Conservation (phyloP, 2,888 invertebrate species). For the Rhaphigaster nebulosa region DNA sequence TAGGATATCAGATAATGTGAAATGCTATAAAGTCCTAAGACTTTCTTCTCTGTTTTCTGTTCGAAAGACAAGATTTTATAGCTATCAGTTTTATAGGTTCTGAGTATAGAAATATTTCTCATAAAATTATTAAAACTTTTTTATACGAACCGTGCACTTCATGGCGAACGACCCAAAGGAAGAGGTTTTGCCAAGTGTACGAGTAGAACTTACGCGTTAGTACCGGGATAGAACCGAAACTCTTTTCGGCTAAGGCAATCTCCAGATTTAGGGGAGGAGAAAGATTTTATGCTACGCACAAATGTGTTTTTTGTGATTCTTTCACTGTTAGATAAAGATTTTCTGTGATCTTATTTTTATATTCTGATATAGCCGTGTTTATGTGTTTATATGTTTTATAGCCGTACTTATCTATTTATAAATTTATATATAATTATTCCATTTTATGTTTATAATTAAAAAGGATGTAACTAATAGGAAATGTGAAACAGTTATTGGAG, state of each 20-base stretch:
- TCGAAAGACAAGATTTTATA: background rate
- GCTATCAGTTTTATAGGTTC: background rate
- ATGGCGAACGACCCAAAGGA: background rate
- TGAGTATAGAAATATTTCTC: background rate
- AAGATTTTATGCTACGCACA: background rate
- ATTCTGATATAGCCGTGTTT: too few species aligned
- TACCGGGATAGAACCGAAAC: background rate
- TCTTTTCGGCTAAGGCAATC: background rate
- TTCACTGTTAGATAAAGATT: background rate
- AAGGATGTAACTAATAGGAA: too few species aligned
- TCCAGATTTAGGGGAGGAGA: background rate
- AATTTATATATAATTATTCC: too few species aligned
- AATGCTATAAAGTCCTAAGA: background rate
- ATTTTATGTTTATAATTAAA: too few species aligned
- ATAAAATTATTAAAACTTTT: background rate
- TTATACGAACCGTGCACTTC: background rate
- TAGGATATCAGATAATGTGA: background rate
- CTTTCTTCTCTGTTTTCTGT: background rate
- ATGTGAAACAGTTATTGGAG: too few species aligned
- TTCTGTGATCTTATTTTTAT: too few species aligned
- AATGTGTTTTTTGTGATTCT: background rate
- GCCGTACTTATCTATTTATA: too few species aligned
- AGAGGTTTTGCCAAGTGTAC: background rate
- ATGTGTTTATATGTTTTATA: too few species aligned
- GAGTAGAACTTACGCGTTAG: too few species aligned